These are phyloP conservation scores for Benitochromis conjunctus DNA, from an alignment of 2,113 vertebrate genomes.

Conservation along the genomic window DNA sequence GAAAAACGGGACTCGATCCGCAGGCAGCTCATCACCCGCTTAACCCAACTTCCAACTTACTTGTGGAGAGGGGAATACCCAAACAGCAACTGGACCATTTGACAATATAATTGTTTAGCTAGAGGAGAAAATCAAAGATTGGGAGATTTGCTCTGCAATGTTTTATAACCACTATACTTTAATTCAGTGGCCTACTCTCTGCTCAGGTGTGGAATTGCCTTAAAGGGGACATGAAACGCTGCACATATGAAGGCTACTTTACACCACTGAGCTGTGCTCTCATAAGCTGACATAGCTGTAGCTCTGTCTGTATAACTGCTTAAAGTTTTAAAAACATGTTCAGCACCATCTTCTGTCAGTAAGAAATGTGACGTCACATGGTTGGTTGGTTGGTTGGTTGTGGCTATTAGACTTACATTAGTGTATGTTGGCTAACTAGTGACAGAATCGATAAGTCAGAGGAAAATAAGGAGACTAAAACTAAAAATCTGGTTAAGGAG, in stretches of 20 bases:
- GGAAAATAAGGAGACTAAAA: neutral
- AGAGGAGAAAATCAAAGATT: neutral
- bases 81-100: neutral
- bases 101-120: neutral
- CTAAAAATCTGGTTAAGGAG: neutral
- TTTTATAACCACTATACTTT: neutral
- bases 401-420: neutral
- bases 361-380: too few species aligned
- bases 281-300: neutral
- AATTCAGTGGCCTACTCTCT: neutral
- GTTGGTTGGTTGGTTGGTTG: too few species aligned
- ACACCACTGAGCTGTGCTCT: neutral
- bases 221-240: neutral
- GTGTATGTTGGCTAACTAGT: neutral
- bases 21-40: neutral
- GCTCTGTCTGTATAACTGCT: neutral
- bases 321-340: too few species aligned
- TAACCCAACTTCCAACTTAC: neutral
- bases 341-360: too few species aligned
- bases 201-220: neutral
- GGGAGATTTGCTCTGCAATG: neutral
- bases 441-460: neutral
- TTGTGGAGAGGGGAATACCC: neutral
- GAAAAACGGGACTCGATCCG: neutral
- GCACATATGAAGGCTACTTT: neutral